phyloP scores from a whole-genome alignment of 2,888 invertebrate species.

The Beris morrisii region DNA sequence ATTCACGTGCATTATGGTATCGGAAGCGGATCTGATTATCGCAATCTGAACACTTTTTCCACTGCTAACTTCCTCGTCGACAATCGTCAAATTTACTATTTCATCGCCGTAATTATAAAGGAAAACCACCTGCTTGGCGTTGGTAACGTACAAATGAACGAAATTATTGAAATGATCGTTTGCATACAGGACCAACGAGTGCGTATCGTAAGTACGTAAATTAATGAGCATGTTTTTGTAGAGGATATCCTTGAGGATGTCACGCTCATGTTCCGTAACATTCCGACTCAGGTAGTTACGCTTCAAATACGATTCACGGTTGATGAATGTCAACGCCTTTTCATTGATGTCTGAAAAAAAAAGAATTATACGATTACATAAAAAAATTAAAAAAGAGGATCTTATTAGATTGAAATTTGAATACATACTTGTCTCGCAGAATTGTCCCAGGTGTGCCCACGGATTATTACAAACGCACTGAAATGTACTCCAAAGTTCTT shows the following conservation, averaged over 20 bases:
- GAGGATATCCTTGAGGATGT: slow-evolving; percentile 71
- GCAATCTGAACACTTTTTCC: slow-evolving; percentile 87
- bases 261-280: slow-evolving; percentile 62
- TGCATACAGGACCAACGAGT: slow-evolving; percentile 83
- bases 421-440: slow-evolving; percentile 86
- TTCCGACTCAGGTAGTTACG: slow-evolving; percentile 74
- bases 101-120: slow-evolving; percentile 81
- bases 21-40: slow-evolving; percentile 71
- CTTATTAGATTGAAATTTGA: background rate
- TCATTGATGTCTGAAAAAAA: slow-evolving; percentile 78
- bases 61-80: slow-evolving; percentile 72
- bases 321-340: slow-evolving; percentile 86
- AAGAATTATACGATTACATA: slow-evolving; percentile 15
- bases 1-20: slow-evolving; percentile 81
- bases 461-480: slow-evolving; percentile 90
- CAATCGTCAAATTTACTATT: slow-evolving; percentile 77
- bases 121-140: slow-evolving; percentile 78
- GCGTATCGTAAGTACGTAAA: slow-evolving; percentile 80
- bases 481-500: slow-evolving; percentile 90
- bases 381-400: slow-evolving; percentile 19
- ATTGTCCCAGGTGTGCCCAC: slow-evolving; percentile 88
- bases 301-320: slow-evolving; percentile 75
- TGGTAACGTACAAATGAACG: slow-evolving; percentile 81
- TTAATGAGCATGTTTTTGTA: slow-evolving; percentile 83
- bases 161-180: slow-evolving; percentile 94